Conservation (phyloP, 2,888 invertebrate genomes). For the Torymus tubicola region DNA sequence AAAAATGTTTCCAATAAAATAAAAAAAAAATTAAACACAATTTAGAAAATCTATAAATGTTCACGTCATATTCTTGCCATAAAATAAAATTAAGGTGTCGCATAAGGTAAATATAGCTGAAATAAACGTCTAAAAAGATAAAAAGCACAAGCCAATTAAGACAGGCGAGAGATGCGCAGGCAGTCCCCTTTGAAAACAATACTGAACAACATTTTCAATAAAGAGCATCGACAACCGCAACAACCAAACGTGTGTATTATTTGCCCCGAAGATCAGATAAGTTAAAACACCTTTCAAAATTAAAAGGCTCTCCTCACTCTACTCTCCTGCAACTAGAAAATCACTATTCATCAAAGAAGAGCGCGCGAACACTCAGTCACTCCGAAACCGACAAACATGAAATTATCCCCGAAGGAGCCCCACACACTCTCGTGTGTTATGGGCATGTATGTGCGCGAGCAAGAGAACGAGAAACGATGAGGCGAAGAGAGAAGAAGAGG, state of each 20-base stretch:
- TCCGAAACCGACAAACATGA: constrained; percentile 52
- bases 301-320: constrained; percentile 40
- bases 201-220: constrained; percentile 46
- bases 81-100: too few relatives aligned
- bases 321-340: constrained; percentile 47
- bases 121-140: too few relatives aligned
- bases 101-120: too few relatives aligned
- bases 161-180: neutral
- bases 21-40: too few relatives aligned
- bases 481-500: neutral
- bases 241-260: constrained; percentile 18
- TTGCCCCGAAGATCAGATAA: constrained; percentile 46
- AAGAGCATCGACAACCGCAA: constrained; percentile 2
- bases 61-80: too few relatives aligned
- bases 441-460: constrained; percentile 50
- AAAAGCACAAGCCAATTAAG: too few relatives aligned
- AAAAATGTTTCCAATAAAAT: too few relatives aligned
- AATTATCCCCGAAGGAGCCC: constrained; percentile 43
- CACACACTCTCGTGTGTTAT: constrained; percentile 18
- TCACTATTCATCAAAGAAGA: constrained; percentile 35
- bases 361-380: constrained; percentile 6
- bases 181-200: constrained; percentile 24
- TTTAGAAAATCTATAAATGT: too few relatives aligned
- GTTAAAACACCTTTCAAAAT: constrained; percentile 49
- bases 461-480: neutral